Percentiles rank a stretch among this genome's conserved stretches.
Conservation (phyloP, 2,113 vertebrate species). For the Upupa epops region DNA sequence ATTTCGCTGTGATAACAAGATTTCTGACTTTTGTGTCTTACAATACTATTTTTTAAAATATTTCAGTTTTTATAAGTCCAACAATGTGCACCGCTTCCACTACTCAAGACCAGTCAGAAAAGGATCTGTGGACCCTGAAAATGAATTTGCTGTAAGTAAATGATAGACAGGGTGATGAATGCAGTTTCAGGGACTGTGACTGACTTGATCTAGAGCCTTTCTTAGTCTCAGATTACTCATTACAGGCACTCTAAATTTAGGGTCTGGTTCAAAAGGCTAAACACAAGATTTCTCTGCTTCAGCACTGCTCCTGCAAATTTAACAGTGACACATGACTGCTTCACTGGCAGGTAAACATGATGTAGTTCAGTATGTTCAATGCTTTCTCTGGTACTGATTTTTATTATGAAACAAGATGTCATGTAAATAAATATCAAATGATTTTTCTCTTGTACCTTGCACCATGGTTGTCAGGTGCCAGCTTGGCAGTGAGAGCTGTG, state of each 20-base stretch:
- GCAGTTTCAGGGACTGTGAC: neutral
- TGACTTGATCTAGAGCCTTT: neutral
- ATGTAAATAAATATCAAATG: neutral
- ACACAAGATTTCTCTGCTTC: neutral
- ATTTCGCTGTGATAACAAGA: neutral
- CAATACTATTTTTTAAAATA: neutral
- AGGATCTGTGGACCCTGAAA: constrained; percentile 92
- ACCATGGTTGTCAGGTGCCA: neutral
- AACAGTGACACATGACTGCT: neutral
- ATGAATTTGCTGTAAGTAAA: constrained; percentile 94
- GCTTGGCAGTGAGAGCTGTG: neutral
- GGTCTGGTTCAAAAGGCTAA: neutral
- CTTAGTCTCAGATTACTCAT: neutral
- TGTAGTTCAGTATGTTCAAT: neutral
- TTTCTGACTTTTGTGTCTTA: neutral
- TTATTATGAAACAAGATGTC: neutral
- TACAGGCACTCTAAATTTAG: neutral
- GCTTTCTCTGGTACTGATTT: neutral
- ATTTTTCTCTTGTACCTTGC: neutral
- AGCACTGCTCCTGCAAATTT: neutral
- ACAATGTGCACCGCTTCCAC: constrained; percentile 94
- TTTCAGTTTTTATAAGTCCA: constrained; percentile 97
- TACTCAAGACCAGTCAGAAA: constrained; percentile 94
- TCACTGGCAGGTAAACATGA: neutral
- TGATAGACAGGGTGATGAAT: neutral